Evolutionary conservation across 1,140 invertebrate genomes (phyloP), one percentile per base, ranked within the genome.

Genomic region (Atta cephalotes): DNA sequence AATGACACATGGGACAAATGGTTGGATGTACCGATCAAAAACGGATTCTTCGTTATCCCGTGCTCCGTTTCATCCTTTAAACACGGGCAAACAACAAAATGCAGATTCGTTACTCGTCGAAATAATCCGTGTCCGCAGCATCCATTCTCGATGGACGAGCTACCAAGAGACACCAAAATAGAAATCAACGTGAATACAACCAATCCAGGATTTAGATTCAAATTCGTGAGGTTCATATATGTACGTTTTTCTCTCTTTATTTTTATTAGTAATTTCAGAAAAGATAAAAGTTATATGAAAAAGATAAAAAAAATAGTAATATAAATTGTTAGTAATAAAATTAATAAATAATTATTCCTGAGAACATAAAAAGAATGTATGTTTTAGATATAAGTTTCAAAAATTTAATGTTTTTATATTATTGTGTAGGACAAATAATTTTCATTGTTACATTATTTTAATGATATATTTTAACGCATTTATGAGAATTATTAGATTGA

Each of bases 81-180:
- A 74, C 60, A 72, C 71, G 31, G 72, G 39, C 89, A 90, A 90
- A 89, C 72, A 90, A 79, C 45, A 65, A 80, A 86, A 90, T 85
- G 84, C 84, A 89, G 85, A 87, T 90, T 90, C 51, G 76, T 49
- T 74, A 77, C 71, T 81, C 77, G 77, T 85, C 63, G 65, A 85
- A 86, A 72, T 90, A 90, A 90, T 90, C 86, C 76, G 31, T 31
- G 35, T 49, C 82, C 58, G 58, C 82, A 53, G 58, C 58, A 63
- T 76, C 74, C 71, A 65, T 49, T 85, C n/a, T 79, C 45, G 35
- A 79, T 76, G 51, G 45, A 79, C 18, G 60, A 49, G 31, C 1
- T 49, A 70, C 58, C 39, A 68, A 70, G 45, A 68, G 45, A 35
- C 25, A 25, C 6, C n/a, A 39, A 74, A 60, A 86, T 60, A 84